Evolutionary conservation across 2,113 vertebrate genomes (phyloP).

Genomic region (Chaetodon auriga): DNA sequence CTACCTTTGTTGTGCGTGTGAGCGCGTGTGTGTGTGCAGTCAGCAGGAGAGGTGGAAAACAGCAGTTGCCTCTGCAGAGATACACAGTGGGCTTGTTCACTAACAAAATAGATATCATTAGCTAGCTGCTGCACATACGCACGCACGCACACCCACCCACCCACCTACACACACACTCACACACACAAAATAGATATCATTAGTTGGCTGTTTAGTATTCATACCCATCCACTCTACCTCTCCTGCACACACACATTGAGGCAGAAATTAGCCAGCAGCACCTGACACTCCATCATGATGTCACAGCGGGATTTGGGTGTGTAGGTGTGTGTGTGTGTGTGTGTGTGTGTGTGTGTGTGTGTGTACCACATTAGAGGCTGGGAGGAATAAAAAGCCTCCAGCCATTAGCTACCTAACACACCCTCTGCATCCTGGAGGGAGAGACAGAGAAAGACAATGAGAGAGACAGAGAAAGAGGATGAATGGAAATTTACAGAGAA

Average conservation of each 20-base stretch:
- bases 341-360: conserved; percentile 36
- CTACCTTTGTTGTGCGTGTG: conserved; percentile 19
- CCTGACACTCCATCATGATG: conserved; percentile 89
- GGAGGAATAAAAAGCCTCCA: conserved; percentile 80
- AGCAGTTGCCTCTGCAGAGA: conserved; percentile 53
- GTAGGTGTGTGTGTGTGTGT: conserved; percentile 40
- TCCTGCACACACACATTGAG: conserved; percentile 67
- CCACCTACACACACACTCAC: conserved; percentile 7
- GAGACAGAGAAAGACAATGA: conserved; percentile 9
- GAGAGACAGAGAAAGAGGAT: conserved; percentile 26
- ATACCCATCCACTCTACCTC: conserved; percentile 76
- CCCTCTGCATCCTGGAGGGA: conserved; percentile 67
- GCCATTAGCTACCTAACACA: conserved; percentile 82
- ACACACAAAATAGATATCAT: conserved; percentile 77
- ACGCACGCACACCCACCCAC: neutral
- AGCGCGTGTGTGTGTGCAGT: conserved; percentile 15
- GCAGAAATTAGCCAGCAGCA: conserved; percentile 82
- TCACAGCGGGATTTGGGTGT: conserved; percentile 72
- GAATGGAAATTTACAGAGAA: conserved; percentile 12
- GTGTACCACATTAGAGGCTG: conserved; percentile 85
- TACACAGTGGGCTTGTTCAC: conserved; percentile 57
- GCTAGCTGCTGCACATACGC: conserved; percentile 22
- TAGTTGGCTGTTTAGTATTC: conserved; percentile 85
- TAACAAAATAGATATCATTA: conserved; percentile 77
- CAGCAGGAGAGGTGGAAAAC: conserved; percentile 50